A percentile compares a stretch with the other conserved stretches of the same genome.
phyloP scores from a whole-genome alignment of 2,888 invertebrate genomes.

The Julus scanicus region DNA sequence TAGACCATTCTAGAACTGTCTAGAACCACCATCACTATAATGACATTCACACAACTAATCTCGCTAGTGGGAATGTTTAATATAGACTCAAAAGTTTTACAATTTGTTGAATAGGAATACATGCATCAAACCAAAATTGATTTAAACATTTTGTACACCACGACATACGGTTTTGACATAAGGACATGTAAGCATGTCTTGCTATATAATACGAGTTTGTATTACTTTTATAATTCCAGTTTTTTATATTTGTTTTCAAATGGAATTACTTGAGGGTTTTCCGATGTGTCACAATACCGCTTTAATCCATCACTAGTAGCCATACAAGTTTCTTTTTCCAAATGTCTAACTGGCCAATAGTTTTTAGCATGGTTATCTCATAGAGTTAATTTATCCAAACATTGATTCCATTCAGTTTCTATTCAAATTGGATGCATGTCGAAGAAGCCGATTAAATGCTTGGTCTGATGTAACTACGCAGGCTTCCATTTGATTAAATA shows the following conservation, averaged over 20 bases:
- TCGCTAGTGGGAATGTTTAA: too few species aligned
- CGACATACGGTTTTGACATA: neutral
- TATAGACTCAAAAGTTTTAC: too few species aligned
- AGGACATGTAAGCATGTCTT: neutral
- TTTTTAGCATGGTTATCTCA: neutral
- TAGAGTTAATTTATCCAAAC: neutral
- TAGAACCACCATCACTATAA: too few species aligned
- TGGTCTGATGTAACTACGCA: neutral
- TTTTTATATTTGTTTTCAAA: neutral
- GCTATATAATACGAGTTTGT: neutral
- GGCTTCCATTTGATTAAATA: neutral
- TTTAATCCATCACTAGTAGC: neutral
- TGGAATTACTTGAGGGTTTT: neutral
- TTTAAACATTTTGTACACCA: too few species aligned
- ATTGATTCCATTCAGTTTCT: neutral
- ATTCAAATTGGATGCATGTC: neutral
- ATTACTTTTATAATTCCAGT: neutral
- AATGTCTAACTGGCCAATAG: neutral
- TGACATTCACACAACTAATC: too few species aligned
- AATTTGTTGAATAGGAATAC: too few species aligned
- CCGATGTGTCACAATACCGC: neutral
- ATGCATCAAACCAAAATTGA: neutral
- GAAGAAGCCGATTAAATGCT: neutral
- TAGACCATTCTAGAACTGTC: too few species aligned
- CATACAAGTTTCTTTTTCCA: neutral